Evolutionary conservation across 2,888 invertebrate genomes (phyloP), one percentile per base, ranked within the genome.

Genomic region (Apoderus coryli): DNA sequence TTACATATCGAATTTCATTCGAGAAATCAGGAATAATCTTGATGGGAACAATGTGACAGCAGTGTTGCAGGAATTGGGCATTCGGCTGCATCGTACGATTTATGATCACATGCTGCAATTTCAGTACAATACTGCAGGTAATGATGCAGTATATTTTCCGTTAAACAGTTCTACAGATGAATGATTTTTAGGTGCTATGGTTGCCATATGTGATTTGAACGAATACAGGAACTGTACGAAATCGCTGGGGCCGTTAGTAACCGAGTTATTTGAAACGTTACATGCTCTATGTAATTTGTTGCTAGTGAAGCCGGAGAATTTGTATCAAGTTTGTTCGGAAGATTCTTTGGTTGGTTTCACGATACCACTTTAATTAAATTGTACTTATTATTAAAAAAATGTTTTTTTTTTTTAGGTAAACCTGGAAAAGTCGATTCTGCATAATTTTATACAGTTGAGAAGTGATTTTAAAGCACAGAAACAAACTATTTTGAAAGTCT

Each of bases 181-280:
- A n/a, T n/a, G n/a, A n/a, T n/a, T n/a, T 56, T 27, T 54, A 80
- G 86, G 96, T 32, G 95, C 95, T 1, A 90, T 98, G 86, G 79
- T 90, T 54, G 89, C 88, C 2, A 90, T 98, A 45, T 95, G 93
- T 60, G 98, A 98, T 65, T 84, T 98, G 44, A 93, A 93, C 50
- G 95, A 95, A 59, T 96, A 96, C 58, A 69, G 93, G 11, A 82
- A 84, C 44, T 86, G 85, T 52, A 79, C 76, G n/a, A 79, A 82
- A 52, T 63, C 63, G 3, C 67, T 76, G 31, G 76, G 88, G 5
- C 66, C 79, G 3, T 61, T 88, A 29, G 80, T 93, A 22, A 76
- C 74, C 25, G 76, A 80, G 34, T 64, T 95, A n/a, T 96, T 96
- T 61, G 92, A 95, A 62, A 85, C 88, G 12, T 65, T 98, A 24